Conservation (phyloP, 2,888 invertebrate genomes). For the Coremacera marginata region DNA sequence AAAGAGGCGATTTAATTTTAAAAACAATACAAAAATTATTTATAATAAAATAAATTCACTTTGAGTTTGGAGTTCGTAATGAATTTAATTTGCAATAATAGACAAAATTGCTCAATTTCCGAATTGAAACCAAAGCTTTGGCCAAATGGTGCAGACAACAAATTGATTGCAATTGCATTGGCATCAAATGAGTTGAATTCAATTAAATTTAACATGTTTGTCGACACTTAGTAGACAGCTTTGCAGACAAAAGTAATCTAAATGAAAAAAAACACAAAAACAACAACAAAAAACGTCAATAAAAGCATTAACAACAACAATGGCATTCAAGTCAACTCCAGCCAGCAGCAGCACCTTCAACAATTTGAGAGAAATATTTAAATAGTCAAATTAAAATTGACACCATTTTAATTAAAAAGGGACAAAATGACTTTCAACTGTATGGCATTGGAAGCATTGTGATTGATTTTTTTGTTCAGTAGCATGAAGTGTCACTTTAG, state of each 20-base stretch:
- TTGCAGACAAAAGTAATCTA: background rate
- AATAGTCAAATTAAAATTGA: slow-evolving; percentile 19
- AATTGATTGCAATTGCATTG: slow-evolving; percentile 7
- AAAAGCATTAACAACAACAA: background rate
- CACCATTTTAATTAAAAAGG: slow-evolving; percentile 28
- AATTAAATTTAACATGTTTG: slow-evolving; percentile 2
- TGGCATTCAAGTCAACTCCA: background rate
- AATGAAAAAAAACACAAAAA: background rate
- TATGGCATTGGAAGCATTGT: background rate
- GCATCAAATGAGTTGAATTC: background rate
- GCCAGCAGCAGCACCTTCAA: background rate
- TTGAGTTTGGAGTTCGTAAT: too few relatives aligned
- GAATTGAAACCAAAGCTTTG: background rate
- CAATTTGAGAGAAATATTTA: background rate
- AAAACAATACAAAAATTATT: too few relatives aligned
- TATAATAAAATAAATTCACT: too few relatives aligned
- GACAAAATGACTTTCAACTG: background rate
- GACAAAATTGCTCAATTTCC: too few relatives aligned
- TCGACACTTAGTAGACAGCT: background rate
- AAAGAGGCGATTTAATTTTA: too few relatives aligned
- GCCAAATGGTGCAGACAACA: background rate
- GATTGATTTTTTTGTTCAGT: background rate
- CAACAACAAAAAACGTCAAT: background rate
- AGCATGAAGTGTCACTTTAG: too few relatives aligned
- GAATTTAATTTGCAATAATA: too few relatives aligned